A percentile compares a stretch with the other conserved stretches of the same genome.
phyloP scores from a whole-genome alignment of 1,140 invertebrate species.

The Leptonema lineaticorne region DNA sequence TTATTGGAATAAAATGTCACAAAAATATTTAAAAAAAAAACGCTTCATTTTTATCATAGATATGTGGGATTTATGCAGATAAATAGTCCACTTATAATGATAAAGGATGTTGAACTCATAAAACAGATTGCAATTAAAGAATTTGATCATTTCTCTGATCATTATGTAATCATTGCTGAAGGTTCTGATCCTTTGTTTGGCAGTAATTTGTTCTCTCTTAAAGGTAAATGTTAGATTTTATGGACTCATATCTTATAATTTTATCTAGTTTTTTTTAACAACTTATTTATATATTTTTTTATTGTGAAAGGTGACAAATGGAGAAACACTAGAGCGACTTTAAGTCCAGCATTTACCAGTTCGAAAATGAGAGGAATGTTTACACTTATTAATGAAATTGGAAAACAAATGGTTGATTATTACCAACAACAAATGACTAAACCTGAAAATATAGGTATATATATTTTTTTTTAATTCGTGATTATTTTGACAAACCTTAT shows the following conservation, averaged over 20 bases:
- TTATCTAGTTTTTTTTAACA: too few species aligned
- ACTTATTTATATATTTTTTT: neutral
- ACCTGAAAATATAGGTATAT: slow-evolving; percentile 9
- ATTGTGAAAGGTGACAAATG: slow-evolving; percentile 41
- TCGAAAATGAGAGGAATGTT: slow-evolving; percentile 43
- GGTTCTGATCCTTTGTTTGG: slow-evolving; percentile 57
- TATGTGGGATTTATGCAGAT: slow-evolving; percentile 58
- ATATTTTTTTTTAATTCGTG: too few species aligned
- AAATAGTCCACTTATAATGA: slow-evolving; percentile 52
- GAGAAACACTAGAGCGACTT: slow-evolving; percentile 42
- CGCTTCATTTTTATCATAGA: slow-evolving; percentile 43
- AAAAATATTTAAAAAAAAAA: neutral
- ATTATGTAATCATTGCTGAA: slow-evolving; percentile 50
- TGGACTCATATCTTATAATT: neutral
- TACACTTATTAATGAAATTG: slow-evolving; percentile 42
- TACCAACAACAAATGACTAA: slow-evolving; percentile 35
- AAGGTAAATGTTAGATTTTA: slow-evolving; percentile 47
- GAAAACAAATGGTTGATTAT: slow-evolving; percentile 41
- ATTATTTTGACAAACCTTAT: slow-evolving; percentile 33
- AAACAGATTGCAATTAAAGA: slow-evolving; percentile 63
- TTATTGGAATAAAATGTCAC: neutral
- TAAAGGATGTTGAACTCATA: slow-evolving; percentile 63
- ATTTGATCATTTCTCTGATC: slow-evolving; percentile 66
- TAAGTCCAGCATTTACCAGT: slow-evolving; percentile 44
- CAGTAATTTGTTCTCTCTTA: slow-evolving; percentile 56